Conservation (phyloP, 1,140 invertebrate species). For the Aphaenogaster rudis region DNA sequence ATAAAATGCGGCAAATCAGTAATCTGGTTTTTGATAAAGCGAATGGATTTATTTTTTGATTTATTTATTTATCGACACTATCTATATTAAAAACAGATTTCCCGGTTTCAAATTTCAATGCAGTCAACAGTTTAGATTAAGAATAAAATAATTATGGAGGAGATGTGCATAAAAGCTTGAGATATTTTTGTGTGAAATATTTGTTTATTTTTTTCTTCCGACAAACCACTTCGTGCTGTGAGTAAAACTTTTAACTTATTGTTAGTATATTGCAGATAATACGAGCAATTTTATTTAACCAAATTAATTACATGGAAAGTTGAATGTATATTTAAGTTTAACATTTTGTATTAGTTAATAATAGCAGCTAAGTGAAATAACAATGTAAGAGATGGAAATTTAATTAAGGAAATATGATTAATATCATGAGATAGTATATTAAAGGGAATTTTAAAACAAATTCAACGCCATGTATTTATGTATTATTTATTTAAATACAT, state of each 20-base stretch:
- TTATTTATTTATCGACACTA: conserved; percentile 1
- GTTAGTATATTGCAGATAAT: not conserved
- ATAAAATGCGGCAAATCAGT: not conserved
- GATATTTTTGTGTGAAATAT: too few species aligned
- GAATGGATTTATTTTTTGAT: not conserved
- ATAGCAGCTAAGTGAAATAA: not conserved
- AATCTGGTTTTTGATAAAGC: not conserved
- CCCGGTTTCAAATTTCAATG: not conserved
- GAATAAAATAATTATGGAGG: too few species aligned
- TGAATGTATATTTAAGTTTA: not conserved
- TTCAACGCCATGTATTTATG: too few species aligned
- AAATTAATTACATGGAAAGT: not conserved
- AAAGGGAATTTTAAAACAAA: too few species aligned
- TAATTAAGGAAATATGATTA: not conserved
- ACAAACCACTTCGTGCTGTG: too few species aligned
- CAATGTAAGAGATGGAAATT: not conserved
- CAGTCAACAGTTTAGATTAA: conserved; percentile 4
- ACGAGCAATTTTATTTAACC: not conserved
- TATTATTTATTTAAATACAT: not conserved
- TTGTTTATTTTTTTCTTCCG: too few species aligned
- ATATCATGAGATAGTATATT: not conserved
- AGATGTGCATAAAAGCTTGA: too few species aligned
- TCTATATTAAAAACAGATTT: not conserved
- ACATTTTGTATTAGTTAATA: not conserved
- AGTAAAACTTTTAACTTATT: too few species aligned